Base-by-base conservation (phyloP, 2,888 invertebrate species). In the Agrilus biguttatus region DNA sequence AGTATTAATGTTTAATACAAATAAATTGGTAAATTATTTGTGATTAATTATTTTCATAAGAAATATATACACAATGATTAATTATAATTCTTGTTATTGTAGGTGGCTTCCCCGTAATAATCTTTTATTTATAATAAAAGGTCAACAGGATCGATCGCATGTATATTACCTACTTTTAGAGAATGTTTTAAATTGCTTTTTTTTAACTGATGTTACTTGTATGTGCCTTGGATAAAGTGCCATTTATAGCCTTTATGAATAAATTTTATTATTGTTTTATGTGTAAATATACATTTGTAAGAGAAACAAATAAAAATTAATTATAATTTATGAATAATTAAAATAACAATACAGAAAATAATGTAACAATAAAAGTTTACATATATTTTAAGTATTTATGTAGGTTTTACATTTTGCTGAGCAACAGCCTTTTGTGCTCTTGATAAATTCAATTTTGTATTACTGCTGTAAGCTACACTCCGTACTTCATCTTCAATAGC, bases 401-500 rank as follows among this genome's bases (percentile, higher is more conserved):
- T 28, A 28, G 28, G 28, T 2, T 42, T 47, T 44, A 52, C 50
- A 50, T 63, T 56, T 46, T 61, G 55, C 28, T 58, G 53, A 8
- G 63, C 68, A 13, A 74, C 71, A 8, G 72, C 72, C 53, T 73
- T 60, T 53, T 74, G 73, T 2, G 70, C 71, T 51, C 68, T 71
- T 42, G 73, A 72, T 23, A 73, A 55, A 41, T 64, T 68, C 23
- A 68, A 63, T 40, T 58, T 63, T 28, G 28, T 28, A 10, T 28
- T 28, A 1, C 64, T 61, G 36, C 66, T 63, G 17, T 64, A 63
- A 1, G 79, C 78, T 45, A 71, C 60, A 2, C 75, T 69, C 40
- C 82, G 63, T 37, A 83, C 67, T 61, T 82, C 79, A 49, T 77
- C 63, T 59, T 83, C 83, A 40, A 77, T 74, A 3, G 75, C 71